These are phyloP conservation scores for Anolis apletophallus DNA, from an alignment of 2,797 vertebrate genomes.

Conservation along the genomic window DNA sequence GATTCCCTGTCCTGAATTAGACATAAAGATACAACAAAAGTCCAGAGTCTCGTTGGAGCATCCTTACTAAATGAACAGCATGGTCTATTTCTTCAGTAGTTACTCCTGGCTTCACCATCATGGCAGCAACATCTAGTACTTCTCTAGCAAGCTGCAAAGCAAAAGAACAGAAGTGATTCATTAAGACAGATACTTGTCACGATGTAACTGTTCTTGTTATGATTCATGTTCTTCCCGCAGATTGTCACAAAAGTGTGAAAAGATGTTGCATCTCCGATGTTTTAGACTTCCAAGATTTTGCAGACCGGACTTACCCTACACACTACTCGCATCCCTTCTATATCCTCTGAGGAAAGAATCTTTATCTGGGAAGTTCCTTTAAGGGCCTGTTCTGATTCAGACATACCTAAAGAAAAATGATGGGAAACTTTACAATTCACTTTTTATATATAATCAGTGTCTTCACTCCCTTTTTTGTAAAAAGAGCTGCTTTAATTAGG, in stretches of 20 bases:
- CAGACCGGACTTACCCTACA: constrained; percentile 85
- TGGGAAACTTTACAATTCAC: background rate
- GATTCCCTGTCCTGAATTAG: background rate
- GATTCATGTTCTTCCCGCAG: background rate
- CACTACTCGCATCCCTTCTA: constrained; percentile 95
- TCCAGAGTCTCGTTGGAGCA: constrained; percentile 45
- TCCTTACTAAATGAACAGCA: constrained; percentile 93
- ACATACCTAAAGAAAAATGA: constrained; percentile 86
- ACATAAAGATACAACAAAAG: background rate
- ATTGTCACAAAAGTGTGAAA: background rate
- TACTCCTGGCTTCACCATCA: constrained; percentile 95
- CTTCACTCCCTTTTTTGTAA: background rate
- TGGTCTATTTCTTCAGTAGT: constrained; percentile 99
- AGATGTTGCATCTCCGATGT: background rate
- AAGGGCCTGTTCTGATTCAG: constrained; percentile 95
- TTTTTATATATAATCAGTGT: background rate
- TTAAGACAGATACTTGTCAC: constrained; percentile 39
- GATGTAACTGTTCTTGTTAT: background rate
- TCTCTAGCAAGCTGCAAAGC: constrained; percentile 91
- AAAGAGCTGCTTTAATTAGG: too few relatives aligned
- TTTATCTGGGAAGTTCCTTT: constrained; percentile 99
- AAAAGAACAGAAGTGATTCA: constrained; percentile 28
- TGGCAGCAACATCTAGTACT: constrained; percentile 93
- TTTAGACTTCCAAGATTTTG: background rate
- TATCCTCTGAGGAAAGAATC: constrained; percentile 91